These are phyloP conservation scores for Clavelina lepadiformis DNA, from an alignment of 23 tunicate genomes.

Conservation along the genomic window DNA sequence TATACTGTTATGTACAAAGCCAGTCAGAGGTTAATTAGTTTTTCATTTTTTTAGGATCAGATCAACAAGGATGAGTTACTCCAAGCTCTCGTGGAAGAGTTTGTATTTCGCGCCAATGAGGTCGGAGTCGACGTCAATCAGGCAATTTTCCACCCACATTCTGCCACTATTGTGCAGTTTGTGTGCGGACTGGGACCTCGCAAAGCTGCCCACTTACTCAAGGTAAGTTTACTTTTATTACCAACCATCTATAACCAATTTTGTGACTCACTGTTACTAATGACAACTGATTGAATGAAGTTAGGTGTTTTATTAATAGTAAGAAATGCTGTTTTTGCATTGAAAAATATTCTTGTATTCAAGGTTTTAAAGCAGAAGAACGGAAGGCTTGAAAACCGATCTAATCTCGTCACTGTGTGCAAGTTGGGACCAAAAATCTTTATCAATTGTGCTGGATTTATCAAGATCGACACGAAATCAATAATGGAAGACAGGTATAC, in stretches of 20 bases:
- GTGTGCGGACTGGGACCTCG: conserved; percentile 95
- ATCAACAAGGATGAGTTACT: conserved; percentile 75
- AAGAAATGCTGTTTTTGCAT: neutral
- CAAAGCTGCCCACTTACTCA: conserved; percentile 87
- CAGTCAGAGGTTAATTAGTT: neutral
- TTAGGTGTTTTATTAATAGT: neutral
- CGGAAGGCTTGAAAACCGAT: conserved; percentile 81
- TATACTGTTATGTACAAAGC: neutral
- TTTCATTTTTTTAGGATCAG: conserved; percentile 39
- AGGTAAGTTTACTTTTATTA: too few relatives aligned
- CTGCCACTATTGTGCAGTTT: conserved; percentile 86
- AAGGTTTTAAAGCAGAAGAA: conserved; percentile 89
- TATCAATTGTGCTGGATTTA: conserved; percentile 97
- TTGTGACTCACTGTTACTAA: too few relatives aligned
- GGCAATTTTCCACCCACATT: conserved; percentile 85
- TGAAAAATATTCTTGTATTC: neutral
- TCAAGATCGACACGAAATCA: conserved; percentile 89
- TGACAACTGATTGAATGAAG: neutral
- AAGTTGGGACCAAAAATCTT: conserved; percentile 93
- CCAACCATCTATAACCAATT: too few relatives aligned
- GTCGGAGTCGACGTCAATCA: conserved; percentile 97
- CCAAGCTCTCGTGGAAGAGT: conserved; percentile 70
- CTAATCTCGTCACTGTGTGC: conserved; percentile 82
- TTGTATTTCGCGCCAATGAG: conserved; percentile 86
- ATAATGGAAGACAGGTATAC: conserved; percentile 83